phyloP scores from a whole-genome alignment of 2,888 invertebrate species.

The Pimpla rufipes region DNA sequence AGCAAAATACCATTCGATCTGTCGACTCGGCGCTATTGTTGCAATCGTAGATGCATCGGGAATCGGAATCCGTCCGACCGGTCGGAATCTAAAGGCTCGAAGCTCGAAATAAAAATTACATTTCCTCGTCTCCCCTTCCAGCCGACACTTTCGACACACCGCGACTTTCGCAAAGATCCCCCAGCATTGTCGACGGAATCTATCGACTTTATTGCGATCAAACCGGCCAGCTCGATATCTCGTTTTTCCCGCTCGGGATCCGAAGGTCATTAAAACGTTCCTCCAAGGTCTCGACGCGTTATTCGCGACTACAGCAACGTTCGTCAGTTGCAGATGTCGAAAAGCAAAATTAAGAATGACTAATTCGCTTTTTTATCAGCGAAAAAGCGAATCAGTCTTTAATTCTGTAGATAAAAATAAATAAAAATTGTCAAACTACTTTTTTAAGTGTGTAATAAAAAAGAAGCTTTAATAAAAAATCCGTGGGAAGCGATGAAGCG shows the following conservation, averaged over 20 bases:
- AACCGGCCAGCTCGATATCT: conserved; percentile 36
- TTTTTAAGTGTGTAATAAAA: no score
- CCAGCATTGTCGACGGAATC: not conserved
- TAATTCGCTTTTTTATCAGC: no score
- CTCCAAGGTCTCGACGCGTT: conserved; percentile 11
- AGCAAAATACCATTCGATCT: conserved; percentile 75
- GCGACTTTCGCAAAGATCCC: not conserved
- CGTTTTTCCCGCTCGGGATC: conserved; percentile 52
- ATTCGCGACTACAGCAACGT: conserved; percentile 11
- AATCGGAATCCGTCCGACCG: conserved; percentile 6
- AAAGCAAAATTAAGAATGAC: not conserved
- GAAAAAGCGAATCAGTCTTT: no score
- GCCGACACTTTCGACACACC: no score
- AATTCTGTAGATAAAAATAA: not conserved
- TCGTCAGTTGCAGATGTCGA: conserved; percentile 14
- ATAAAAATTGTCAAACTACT: not conserved
- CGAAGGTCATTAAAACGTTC: conserved; percentile 47
- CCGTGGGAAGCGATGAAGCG: not conserved
- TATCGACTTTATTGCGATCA: conserved; percentile 23
- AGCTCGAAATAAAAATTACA: conserved; percentile 10
- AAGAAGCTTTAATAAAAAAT: not conserved
- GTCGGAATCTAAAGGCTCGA: conserved; percentile 1
- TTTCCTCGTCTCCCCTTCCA: not conserved
- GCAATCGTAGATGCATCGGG: not conserved
- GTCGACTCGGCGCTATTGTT: conserved; percentile 67